A percentile compares a stretch with the other conserved stretches of the same genome.
phyloP scores from a whole-genome alignment of 1,140 invertebrate genomes.

The Argopecten irradians region DNA sequence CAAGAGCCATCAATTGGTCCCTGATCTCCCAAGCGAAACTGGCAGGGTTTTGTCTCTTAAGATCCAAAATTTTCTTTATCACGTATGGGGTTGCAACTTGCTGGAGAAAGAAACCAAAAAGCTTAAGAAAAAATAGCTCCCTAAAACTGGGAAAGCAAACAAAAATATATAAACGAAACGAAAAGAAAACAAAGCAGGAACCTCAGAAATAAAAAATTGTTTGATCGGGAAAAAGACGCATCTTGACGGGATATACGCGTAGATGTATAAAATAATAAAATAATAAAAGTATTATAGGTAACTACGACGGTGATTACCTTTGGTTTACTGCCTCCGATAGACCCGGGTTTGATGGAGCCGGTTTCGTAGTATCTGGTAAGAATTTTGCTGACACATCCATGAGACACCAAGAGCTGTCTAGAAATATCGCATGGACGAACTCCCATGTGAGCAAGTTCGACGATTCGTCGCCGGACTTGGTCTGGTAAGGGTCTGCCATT shows the following conservation, averaged over 20 bases:
- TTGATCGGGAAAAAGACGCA: background rate
- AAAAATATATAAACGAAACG: background rate
- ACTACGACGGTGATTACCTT: constrained; percentile 79
- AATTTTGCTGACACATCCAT: constrained; percentile 98
- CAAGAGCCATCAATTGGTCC: constrained; percentile 95
- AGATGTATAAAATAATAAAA: background rate
- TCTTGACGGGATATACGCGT: background rate
- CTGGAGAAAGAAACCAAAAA: constrained; percentile 72
- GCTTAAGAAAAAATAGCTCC: background rate
- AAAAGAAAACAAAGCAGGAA: background rate
- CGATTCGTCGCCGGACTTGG: constrained; percentile 94
- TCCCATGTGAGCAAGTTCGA: constrained; percentile 94
- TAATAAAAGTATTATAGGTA: background rate
- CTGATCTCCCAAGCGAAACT: constrained; percentile 99
- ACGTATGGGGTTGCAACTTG: constrained; percentile 99
- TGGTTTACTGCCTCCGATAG: constrained; percentile 99
- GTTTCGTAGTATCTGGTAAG: constrained; percentile 97
- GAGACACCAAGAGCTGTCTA: constrained; percentile 93
- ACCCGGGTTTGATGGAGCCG: constrained; percentile 95
- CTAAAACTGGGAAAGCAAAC: background rate
- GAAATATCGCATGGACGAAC: constrained; percentile 96
- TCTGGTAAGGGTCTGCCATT: constrained; percentile 97
- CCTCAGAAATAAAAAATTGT: background rate
- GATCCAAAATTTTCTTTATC: constrained; percentile 97
- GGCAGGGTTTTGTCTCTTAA: constrained; percentile 98